Conservation (phyloP, 1,140 invertebrate genomes). For the Bombus breviceps region DNA sequence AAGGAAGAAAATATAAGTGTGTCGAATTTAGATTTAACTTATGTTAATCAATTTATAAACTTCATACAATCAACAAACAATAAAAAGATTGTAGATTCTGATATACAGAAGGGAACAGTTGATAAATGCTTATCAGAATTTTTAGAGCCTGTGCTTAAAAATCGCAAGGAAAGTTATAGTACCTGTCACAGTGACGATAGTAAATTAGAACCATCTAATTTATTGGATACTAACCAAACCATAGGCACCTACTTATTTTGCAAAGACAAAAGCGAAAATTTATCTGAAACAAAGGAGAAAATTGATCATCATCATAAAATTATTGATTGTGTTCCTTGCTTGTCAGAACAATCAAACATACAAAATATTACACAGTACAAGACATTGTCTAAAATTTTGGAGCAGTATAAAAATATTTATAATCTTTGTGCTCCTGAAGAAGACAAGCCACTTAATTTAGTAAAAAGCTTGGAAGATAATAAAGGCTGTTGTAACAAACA, state of each 20-base stretch:
- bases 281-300: constrained; percentile 1
- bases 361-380: constrained; percentile 19
- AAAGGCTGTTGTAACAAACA: background rate
- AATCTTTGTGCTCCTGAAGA: constrained; percentile 30
- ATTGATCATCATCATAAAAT: constrained; percentile 13
- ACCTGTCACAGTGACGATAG: constrained; percentile 32
- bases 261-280: constrained; percentile 27
- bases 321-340: constrained; percentile 20
- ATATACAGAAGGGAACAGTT: constrained; percentile 20
- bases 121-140: constrained; percentile 40
- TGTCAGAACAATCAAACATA: constrained; percentile 26
- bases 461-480: constrained; percentile 32
- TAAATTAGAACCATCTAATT: constrained; percentile 24
- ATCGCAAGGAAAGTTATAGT: constrained; percentile 39
- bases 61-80: constrained; percentile 27
- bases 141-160: constrained; percentile 10
- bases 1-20: constrained; percentile 48
- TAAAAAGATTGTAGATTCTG: constrained; percentile 39
- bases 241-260: background rate
- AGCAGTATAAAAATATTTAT: constrained; percentile 31
- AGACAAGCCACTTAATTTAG: constrained; percentile 56
- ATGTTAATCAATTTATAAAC: constrained; percentile 46
- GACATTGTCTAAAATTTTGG: constrained; percentile 38
- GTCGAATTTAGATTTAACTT: constrained; percentile 31
- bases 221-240: constrained; percentile 28